Evolutionary conservation across 2,113 vertebrate species (phyloP), one percentile per base, ranked within the genome.

Genomic region (Aspidoscelis tigris): DNA sequence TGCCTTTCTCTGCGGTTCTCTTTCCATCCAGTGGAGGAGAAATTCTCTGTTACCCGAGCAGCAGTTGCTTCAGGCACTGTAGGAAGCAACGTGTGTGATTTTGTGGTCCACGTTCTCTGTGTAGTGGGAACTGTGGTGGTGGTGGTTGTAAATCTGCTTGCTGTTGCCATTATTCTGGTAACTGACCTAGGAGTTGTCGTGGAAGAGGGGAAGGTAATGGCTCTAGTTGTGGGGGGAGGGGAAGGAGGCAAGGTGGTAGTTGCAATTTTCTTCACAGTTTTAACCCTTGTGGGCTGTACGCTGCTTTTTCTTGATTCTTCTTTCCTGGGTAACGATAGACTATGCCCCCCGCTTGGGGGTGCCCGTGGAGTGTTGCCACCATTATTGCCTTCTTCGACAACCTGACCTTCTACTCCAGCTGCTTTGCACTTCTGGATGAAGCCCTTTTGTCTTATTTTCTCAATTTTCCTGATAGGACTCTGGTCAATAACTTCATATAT

Each of bases 401-500:
- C 98, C 85, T 98, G 97, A 8, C 99, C 99, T 91, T 99, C 99
- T 33, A 98, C 94, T 0, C 99, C 98, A 5, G 98, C 97, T 73
- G 95, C 97, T 94, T 96, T 99, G 72, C 99, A 99, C 70, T 98
- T 97, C 88, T 98, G 98, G 70, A 99, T 95, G 71, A 99, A 99
- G 39, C 97, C 98, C 89, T 98, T 99, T 95, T 99, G 99, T 78
- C 98, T 94, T 22, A 97, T 92, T 92, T 97, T 99, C 96, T 99
- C 98, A 72, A 99, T 95, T 95, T 94, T 97, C 88, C 99, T 96
- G 87, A 99, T 95, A 80, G 98, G 97, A 1, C 96, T 96, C 92
- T 97, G 98, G 90, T 99, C 99, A 14, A 99, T 98, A 70, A 98
- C 94, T 94, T 99, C 99, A 0, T 99, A 99, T 96, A 99, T 95